These are phyloP conservation scores for Trichopria drosophilae DNA, from an alignment of 2,888 invertebrate genomes.

Conservation along the genomic window DNA sequence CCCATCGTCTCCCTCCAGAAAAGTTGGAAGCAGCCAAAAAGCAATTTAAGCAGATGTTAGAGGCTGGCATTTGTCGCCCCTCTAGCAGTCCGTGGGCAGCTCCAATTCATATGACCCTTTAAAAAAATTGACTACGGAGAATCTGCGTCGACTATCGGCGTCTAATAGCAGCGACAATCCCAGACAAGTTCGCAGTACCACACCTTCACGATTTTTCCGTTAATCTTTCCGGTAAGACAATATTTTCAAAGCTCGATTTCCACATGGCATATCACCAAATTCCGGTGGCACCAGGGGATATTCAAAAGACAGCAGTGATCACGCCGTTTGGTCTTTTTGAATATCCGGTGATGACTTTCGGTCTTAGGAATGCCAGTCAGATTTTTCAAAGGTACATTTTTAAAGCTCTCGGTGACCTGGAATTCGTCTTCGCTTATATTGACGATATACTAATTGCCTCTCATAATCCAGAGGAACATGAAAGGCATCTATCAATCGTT, in stretches of 20 bases:
- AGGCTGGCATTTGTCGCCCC: no score
- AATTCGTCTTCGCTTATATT: no score
- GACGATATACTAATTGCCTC: constrained; percentile 19
- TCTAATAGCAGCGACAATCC: no score
- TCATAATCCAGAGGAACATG: constrained; percentile 7
- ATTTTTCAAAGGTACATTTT: background rate
- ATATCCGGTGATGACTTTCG: no score
- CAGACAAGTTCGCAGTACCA: no score
- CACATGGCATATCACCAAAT: background rate
- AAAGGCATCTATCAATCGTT: constrained; percentile 8
- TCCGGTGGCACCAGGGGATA: no score
- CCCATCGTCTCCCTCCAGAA: constrained; percentile 35
- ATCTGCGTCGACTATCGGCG: no score
- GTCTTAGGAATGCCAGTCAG: background rate
- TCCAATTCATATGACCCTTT: no score
- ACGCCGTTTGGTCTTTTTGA: no score
- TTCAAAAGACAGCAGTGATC: no score
- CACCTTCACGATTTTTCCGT: constrained; percentile 6
- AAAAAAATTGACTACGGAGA: no score
- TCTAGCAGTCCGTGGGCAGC: no score
- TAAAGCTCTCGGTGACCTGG: constrained; percentile 1
- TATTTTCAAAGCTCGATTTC: background rate
- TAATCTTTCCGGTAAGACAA: background rate
- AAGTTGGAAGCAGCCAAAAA: constrained; percentile 34
- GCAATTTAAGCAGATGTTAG: constrained; percentile 37